phyloP scores from a whole-genome alignment of 30 jellyfish, hydroid and myxozoan genomes.

The Chrysaora quinquecirrha region DNA sequence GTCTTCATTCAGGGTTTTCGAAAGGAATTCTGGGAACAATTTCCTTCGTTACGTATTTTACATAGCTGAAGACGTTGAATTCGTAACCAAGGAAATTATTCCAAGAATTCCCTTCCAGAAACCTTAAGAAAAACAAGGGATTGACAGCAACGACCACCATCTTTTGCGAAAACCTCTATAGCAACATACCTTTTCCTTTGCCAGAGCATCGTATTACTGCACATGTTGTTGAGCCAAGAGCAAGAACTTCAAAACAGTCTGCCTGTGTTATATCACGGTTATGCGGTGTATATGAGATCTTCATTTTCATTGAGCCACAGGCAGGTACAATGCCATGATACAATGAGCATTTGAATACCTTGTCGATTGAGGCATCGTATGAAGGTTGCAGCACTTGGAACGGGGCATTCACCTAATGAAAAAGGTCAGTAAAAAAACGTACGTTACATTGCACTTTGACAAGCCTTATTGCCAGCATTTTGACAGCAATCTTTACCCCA shows the following conservation, averaged over 20 bases:
- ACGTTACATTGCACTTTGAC: not conserved
- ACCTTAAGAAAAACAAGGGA: too few relatives aligned
- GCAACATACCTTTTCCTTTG: slow-evolving; percentile 55
- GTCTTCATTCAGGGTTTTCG: too few relatives aligned
- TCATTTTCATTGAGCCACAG: slow-evolving; percentile 39
- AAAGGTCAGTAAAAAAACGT: not conserved
- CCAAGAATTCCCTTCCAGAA: too few relatives aligned
- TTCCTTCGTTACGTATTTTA: too few relatives aligned
- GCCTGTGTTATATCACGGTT: slow-evolving; percentile 45
- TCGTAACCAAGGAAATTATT: too few relatives aligned
- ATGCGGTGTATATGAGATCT: slow-evolving; percentile 68
- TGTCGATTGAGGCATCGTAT: slow-evolving; percentile 68
- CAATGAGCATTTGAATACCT: slow-evolving; percentile 74
- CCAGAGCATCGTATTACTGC: slow-evolving; percentile 72
- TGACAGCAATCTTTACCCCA: not conserved
- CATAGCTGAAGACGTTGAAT: too few relatives aligned
- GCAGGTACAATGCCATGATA: slow-evolving; percentile 89
- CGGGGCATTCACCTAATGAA: slow-evolving; percentile 85
- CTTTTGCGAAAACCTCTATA: too few relatives aligned
- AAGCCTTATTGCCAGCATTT: not conserved
- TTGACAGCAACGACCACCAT: too few relatives aligned
- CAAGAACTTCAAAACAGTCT: slow-evolving; percentile 78
- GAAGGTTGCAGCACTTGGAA: slow-evolving; percentile 88
- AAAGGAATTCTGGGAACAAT: too few relatives aligned
- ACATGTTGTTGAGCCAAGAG: slow-evolving; percentile 72